Evolutionary conservation across 37 sponge, comb jelly and placozoan genomes (phyloP), one percentile per base, ranked within the genome.

Genomic region (Chondrilla cf. caribensis): DNA sequence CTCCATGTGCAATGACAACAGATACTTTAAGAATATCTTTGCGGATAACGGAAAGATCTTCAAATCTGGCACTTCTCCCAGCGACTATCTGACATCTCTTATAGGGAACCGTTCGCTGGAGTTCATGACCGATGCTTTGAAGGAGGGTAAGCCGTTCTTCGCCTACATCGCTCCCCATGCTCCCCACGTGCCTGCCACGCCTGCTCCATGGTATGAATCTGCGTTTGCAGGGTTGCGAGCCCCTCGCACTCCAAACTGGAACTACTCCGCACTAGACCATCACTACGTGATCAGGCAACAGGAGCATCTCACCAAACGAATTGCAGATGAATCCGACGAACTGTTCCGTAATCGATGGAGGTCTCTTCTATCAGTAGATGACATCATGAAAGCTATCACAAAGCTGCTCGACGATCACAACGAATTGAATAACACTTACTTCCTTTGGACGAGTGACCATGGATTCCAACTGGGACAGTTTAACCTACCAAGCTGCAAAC

Each of bases 381-480:
- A 93, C 84, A 86, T 93, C 42, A 85, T 83, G 40, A 72, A 19
- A 35, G 89, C 32, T 17, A 60, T 86, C 17, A 87, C 88, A 1
- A 36, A 58, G 0, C 39, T 84, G 42, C 79, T 93, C 6, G 33
- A 79, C 0, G 18, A 90, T 1, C 0, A 89, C 40, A 71, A 65
- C 70, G 71, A 84, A 31, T 60, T 90, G 0, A 68, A 84, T 37
- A 90, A 89, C 77, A 93, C 94, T 35, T 90, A 85, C 47, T 70
- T 93, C 75, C 0, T 90, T 25, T 84, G 54, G 42, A 93, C 94
- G 2, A 93, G 94, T 73, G 94, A 93, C 43, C 94, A 93, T 83
- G 94, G 94, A 22, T 93, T 82, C 76, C 84, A 93, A 31, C 81
- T 93, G 22, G 94, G 94, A 21, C 94, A 93, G 70, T 87, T 89